Percentiles rank a stretch among this genome's conserved stretches.
These are phyloP conservation scores for Spatulosminthurus flaviceps DNA, from an alignment of 2,888 invertebrate genomes.

Conservation along the genomic window DNA sequence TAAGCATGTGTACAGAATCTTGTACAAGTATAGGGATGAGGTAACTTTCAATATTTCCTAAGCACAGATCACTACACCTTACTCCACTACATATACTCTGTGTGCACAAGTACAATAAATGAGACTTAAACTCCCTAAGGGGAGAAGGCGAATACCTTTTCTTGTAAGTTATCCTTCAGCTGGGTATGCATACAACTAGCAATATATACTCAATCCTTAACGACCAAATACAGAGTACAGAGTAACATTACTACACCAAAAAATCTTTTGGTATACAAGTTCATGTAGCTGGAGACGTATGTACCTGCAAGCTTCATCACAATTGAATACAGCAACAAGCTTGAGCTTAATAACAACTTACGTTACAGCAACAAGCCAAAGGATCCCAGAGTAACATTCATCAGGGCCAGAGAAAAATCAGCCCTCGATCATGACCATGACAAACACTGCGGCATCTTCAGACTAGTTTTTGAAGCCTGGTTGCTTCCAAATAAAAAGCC, in stretches of 20 bases:
- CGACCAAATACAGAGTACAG: neutral
- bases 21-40: no score
- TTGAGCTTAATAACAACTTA: no score
- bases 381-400: neutral
- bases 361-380: neutral
- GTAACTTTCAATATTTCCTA: no score
- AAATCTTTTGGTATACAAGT: no score
- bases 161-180: neutral
- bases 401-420: neutral
- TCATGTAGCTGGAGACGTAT: no score
- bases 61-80: neutral
- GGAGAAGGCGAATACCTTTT: neutral
- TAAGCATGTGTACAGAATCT: no score
- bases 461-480: neutral
- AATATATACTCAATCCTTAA: neutral
- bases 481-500: neutral
- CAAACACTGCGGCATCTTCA: neutral
- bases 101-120: neutral
- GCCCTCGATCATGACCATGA: neutral
- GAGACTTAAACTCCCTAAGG: constrained; percentile 18
- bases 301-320: no score
- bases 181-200: no score
- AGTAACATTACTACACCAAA: neutral
- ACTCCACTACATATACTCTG: neutral
- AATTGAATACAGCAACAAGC: no score